Conservation (phyloP, 2,888 invertebrate genomes). For the Theretra japonica region DNA sequence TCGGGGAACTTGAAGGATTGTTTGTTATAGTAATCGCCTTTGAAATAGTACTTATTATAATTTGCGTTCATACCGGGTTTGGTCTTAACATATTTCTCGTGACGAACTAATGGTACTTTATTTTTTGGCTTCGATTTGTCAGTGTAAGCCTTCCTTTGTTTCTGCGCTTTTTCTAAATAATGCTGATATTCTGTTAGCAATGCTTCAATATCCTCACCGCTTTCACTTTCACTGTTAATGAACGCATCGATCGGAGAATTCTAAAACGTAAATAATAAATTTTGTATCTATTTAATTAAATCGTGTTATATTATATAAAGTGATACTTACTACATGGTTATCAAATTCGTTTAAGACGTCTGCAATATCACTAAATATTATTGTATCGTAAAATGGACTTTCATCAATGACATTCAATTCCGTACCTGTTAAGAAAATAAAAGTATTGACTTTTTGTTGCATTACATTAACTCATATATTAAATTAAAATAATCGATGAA, state of each 20-base stretch:
- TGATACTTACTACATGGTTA: conserved; percentile 58
- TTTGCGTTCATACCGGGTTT: conserved; percentile 43
- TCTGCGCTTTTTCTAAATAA: conserved; percentile 73
- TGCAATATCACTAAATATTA: conserved; percentile 74
- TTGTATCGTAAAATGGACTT: conserved; percentile 70
- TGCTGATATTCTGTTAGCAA: conserved; percentile 74
- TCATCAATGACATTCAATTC: conserved; percentile 65
- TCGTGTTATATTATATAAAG: conserved; percentile 14
- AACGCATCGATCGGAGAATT: conserved; percentile 57
- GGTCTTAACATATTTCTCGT: conserved; percentile 63
- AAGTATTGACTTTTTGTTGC: no score
- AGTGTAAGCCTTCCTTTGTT: conserved; percentile 63
- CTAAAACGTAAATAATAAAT: conserved; percentile 50
- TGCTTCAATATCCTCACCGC: conserved; percentile 71
- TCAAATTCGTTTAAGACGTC: conserved; percentile 74
- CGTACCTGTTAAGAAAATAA: conserved; percentile 52
- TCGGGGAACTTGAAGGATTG: conserved; percentile 47
- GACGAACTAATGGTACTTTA: conserved; percentile 66
- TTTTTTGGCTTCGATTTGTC: conserved; percentile 71
- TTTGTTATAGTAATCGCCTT: conserved; percentile 52
- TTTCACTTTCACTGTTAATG: conserved; percentile 64
- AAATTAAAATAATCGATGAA: not conserved
- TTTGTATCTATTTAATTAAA: conserved; percentile 23
- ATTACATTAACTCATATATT: not conserved
- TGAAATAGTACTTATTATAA: conserved; percentile 52